These are phyloP conservation scores for Ceratothoa steindachneri DNA, from an alignment of 2,888 invertebrate genomes.

Conservation along the genomic window DNA sequence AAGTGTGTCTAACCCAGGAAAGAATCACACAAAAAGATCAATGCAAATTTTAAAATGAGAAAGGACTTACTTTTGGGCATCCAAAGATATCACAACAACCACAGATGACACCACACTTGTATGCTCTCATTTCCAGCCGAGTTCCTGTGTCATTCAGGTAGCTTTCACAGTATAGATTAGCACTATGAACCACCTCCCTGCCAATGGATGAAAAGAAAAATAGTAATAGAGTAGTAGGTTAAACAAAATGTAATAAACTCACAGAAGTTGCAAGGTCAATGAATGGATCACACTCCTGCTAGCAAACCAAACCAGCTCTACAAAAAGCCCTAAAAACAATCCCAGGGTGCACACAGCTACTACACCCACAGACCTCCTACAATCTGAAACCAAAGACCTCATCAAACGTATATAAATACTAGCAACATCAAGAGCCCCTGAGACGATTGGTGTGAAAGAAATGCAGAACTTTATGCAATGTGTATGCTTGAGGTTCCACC, in stretches of 20 bases:
- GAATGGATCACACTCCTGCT: too few relatives aligned
- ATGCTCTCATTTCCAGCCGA: slow-evolving; percentile 69
- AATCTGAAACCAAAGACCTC: too few relatives aligned
- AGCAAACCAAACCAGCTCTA: neutral
- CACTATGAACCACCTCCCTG: slow-evolving; percentile 68
- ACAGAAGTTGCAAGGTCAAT: neutral
- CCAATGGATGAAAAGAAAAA: slow-evolving; percentile 11
- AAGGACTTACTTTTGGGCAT: slow-evolving; percentile 55
- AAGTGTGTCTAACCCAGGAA: too few relatives aligned
- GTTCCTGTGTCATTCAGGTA: slow-evolving; percentile 67
- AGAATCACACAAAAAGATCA: too few relatives aligned
- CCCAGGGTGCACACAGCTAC: neutral
- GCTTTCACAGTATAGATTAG: slow-evolving; percentile 73
- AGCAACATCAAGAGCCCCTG: too few relatives aligned
- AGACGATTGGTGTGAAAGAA: too few relatives aligned
- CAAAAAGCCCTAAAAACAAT: neutral
- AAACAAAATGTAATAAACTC: neutral
- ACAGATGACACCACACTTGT: slow-evolving; percentile 61
- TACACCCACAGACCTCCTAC: too few relatives aligned
- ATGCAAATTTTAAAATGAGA: too few relatives aligned
- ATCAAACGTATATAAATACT: too few relatives aligned
- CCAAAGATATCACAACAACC: slow-evolving; percentile 64
- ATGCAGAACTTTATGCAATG: too few relatives aligned
- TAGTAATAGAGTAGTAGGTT: neutral
- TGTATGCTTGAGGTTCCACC: too few relatives aligned